These are phyloP conservation scores for Apteryx owenii DNA, from an alignment of 2,113 vertebrate species.

Conservation along the genomic window DNA sequence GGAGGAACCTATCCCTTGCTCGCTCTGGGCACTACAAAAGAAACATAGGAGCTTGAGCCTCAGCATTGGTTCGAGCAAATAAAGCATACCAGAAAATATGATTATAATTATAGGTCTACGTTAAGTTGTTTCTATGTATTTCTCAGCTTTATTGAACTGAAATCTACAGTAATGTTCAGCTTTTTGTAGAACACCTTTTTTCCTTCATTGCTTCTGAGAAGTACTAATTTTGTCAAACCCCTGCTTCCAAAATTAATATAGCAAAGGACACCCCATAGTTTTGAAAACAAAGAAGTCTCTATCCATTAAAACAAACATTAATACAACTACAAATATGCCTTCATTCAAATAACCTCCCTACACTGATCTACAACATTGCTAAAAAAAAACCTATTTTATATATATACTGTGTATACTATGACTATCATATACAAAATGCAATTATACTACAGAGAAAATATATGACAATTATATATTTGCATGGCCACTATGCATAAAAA, in stretches of 20 bases:
- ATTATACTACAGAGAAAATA: not conserved
- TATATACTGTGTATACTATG: not conserved
- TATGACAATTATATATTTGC: not conserved
- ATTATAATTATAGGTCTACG: not conserved
- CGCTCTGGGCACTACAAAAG: not conserved
- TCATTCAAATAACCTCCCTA: not conserved
- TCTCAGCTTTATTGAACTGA: not conserved
- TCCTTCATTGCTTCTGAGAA: not conserved
- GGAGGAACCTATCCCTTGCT: not conserved
- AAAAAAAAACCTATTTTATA: not conserved
- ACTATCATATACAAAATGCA: not conserved
- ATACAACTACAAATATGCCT: not conserved
- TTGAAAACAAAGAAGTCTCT: not conserved
- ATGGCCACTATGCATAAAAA: not conserved
- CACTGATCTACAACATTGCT: not conserved
- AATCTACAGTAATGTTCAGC: not conserved
- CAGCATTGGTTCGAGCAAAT: not conserved
- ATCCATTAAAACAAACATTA: not conserved
- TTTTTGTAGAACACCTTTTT: not conserved
- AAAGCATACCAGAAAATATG: not conserved
- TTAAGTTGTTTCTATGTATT: not conserved
- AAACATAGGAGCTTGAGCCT: not conserved
- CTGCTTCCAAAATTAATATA: not conserved
- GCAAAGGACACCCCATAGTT: not conserved
- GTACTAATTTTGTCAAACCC: not conserved